phyloP scores from a whole-genome alignment of 2,113 vertebrate species.

The Sclerurus mexicanus region DNA sequence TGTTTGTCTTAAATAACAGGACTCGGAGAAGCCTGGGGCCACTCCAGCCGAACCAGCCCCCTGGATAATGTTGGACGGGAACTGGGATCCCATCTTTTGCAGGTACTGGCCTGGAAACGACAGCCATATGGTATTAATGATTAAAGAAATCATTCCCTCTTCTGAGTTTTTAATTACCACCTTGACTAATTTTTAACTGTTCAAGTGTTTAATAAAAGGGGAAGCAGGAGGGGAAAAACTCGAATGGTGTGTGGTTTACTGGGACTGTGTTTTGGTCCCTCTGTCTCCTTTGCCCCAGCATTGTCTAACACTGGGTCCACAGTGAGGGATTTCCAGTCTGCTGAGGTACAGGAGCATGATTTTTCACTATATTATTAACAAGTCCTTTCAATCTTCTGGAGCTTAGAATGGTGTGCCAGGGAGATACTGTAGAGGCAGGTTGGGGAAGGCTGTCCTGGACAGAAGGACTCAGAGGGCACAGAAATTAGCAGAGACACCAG shows the following conservation, averaged over 20 bases:
- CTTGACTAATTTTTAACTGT: conserved; percentile 59
- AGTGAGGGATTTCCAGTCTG: neutral
- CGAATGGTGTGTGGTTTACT: fast-evolving
- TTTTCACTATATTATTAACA: neutral
- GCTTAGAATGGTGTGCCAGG: neutral
- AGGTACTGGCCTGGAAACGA: conserved; percentile 78
- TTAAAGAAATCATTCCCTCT: conserved; percentile 45
- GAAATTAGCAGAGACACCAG: neutral
- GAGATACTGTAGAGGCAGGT: neutral
- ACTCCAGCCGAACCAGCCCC: conserved; percentile 84
- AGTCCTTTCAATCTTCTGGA: neutral
- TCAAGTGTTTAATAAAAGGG: neutral
- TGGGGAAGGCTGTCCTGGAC: neutral
- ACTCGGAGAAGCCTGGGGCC: conserved; percentile 96
- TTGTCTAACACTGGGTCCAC: no score
- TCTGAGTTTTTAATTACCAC: conserved; percentile 37
- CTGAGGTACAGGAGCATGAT: neutral
- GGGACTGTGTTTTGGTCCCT: neutral
- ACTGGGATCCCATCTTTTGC: conserved; percentile 92
- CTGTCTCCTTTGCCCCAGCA: neutral
- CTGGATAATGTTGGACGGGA: conserved; percentile 92
- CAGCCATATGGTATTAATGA: conserved; percentile 44
- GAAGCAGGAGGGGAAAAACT: neutral
- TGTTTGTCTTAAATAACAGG: conserved; percentile 75
- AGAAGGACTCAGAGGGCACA: neutral